These are phyloP conservation scores for Anoncus sp. DNA, from an alignment of 2,888 invertebrate species.

Conservation along the genomic window DNA sequence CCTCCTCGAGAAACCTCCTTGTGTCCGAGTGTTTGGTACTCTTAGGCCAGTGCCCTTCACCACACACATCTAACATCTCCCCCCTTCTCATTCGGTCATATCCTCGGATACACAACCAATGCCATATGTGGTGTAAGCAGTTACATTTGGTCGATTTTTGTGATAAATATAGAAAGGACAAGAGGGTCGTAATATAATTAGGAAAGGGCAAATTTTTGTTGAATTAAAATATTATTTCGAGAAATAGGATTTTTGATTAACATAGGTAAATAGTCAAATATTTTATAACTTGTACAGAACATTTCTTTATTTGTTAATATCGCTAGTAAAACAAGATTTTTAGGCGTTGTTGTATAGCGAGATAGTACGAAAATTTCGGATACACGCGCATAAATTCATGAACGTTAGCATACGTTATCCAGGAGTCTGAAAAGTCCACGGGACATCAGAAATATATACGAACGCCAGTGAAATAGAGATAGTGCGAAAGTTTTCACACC, in stretches of 20 bases:
- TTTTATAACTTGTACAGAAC: conserved; percentile 11
- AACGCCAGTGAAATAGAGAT: conserved; percentile 37
- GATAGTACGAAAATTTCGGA: conserved; percentile 2
- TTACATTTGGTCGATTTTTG: conserved; percentile 1
- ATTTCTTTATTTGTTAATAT: conserved; percentile 1
- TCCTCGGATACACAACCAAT: conserved; percentile 13
- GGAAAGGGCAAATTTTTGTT: neutral
- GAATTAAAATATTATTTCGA: neutral
- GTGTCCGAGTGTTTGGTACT: conserved; percentile 50
- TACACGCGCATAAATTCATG: conserved; percentile 57
- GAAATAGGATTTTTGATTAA: too few relatives aligned
- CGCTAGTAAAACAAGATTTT: neutral
- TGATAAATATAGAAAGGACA: neutral
- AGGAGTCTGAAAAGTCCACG: conserved; percentile 47
- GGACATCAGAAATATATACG: conserved; percentile 45
- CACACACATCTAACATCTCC: conserved; percentile 28
- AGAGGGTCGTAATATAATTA: neutral
- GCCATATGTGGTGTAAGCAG: neutral
- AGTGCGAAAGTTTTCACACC: conserved; percentile 57
- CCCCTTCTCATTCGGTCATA: conserved; percentile 24
- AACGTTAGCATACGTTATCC: conserved; percentile 54
- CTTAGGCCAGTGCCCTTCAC: conserved; percentile 1
- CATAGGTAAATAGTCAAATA: neutral
- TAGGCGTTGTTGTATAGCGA: conserved; percentile 1
- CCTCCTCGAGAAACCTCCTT: conserved; percentile 52